Conservation (phyloP, 1,140 invertebrate genomes). For the Periplaneta americana region DNA sequence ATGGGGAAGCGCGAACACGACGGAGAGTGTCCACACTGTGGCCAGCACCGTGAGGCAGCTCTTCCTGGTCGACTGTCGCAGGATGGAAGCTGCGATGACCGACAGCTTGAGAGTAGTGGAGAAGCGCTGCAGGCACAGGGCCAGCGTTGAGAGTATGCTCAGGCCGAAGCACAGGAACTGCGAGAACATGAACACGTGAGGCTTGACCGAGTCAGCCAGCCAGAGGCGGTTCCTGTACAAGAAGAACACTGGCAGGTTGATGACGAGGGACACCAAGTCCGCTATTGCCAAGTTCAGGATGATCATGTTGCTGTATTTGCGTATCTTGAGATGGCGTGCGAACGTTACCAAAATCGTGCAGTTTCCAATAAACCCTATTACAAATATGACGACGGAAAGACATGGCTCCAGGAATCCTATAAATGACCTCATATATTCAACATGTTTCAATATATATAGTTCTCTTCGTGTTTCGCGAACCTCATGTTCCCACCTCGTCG, state of each 20-base stretch:
- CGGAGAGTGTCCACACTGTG: neutral
- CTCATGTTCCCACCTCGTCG: neutral
- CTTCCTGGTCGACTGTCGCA: neutral
- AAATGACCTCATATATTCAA: neutral
- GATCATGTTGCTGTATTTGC: neutral
- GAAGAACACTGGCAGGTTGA: neutral
- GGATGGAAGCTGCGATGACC: neutral
- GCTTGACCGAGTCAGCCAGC: neutral
- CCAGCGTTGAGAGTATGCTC: neutral
- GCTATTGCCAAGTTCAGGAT: neutral
- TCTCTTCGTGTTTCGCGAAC: neutral
- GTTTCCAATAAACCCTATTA: neutral
- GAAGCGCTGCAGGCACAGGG: neutral
- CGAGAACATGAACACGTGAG: neutral
- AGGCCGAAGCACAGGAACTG: neutral
- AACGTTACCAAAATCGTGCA: neutral
- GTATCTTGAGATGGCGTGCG: neutral
- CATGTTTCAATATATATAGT: neutral
- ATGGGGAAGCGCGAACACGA: neutral
- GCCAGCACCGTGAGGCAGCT: neutral
- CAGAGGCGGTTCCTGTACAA: neutral
- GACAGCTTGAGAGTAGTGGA: neutral
- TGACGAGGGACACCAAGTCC: neutral
- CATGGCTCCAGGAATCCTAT: neutral
- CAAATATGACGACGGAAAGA: neutral